Conservation (phyloP, 2,888 invertebrate species). For the Eupithecia vulgata region DNA sequence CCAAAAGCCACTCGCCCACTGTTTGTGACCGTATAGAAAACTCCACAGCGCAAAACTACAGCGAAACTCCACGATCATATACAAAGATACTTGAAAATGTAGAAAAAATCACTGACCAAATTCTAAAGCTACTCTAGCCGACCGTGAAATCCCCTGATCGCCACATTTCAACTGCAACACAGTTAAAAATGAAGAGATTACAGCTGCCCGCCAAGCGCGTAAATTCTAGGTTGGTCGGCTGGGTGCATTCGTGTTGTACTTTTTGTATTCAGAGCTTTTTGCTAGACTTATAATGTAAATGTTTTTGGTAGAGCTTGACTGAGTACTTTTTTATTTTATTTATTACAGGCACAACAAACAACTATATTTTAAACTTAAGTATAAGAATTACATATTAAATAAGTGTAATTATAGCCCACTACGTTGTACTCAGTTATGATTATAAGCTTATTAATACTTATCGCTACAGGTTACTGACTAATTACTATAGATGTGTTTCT, state of each 20-base stretch:
- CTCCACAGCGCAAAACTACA: background rate
- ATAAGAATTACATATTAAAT: no score
- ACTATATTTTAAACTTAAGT: no score
- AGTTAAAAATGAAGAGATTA: conserved; percentile 74
- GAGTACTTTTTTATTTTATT: no score
- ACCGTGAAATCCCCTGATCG: conserved; percentile 25
- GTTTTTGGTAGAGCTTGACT: background rate
- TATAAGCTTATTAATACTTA: no score
- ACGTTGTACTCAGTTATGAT: no score
- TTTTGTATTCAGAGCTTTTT: conserved; percentile 3
- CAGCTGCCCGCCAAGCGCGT: conserved; percentile 58
- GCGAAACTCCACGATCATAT: background rate
- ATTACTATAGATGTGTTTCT: no score
- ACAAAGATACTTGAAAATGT: background rate
- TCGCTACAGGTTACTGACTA: no score
- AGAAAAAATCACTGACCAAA: conserved; percentile 10
- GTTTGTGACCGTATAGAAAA: background rate
- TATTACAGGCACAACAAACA: no score
- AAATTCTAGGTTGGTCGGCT: conserved; percentile 48
- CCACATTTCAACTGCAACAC: conserved; percentile 48
- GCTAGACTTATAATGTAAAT: background rate
- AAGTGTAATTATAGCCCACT: no score
- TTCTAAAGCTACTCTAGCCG: conserved; percentile 14
- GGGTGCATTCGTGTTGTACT: conserved; percentile 8
- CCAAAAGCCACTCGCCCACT: background rate